Evolutionary conservation across 2,888 invertebrate genomes (phyloP).

Genomic region (Spisula subtruncata): DNA sequence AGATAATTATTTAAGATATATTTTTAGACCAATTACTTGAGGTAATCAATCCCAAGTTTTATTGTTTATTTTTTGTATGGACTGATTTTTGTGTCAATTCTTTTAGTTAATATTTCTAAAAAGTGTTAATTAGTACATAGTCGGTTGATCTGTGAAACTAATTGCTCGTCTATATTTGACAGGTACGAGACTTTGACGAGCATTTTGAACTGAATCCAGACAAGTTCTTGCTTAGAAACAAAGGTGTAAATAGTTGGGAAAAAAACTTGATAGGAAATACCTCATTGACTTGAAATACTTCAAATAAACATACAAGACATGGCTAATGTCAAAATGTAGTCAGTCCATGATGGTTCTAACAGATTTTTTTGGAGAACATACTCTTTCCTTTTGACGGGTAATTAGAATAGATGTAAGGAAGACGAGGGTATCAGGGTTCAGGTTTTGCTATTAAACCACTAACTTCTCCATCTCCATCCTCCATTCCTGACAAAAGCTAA

Average conservation of each 20-base stretch:
- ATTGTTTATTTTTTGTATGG: conserved; percentile 7
- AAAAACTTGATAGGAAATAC: conserved; percentile 30
- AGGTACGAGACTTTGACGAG: conserved; percentile 30
- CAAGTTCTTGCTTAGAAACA: conserved; percentile 2
- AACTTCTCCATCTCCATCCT: no score
- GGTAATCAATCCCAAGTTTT: not conserved
- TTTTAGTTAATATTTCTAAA: not conserved
- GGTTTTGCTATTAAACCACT: not conserved
- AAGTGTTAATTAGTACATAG: not conserved
- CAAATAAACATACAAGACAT: conserved; percentile 37
- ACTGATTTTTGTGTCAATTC: not conserved
- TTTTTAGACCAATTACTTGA: not conserved
- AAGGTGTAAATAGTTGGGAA: conserved; percentile 46
- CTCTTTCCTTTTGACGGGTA: conserved; percentile 35
- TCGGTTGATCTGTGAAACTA: conserved; percentile 39
- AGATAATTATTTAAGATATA: not conserved
- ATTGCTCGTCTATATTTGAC: conserved; percentile 45
- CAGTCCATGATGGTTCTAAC: conserved; percentile 40
- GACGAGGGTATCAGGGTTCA: not conserved
- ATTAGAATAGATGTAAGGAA: conserved; percentile 37
- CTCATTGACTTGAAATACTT: conserved; percentile 16
- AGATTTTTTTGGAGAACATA: conserved; percentile 35
- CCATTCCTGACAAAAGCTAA: not conserved
- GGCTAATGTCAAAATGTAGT: conserved; percentile 51
- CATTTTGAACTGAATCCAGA: conserved; percentile 51